phyloP scores from a whole-genome alignment of 2,888 invertebrate species.

The Apodemia zela region DNA sequence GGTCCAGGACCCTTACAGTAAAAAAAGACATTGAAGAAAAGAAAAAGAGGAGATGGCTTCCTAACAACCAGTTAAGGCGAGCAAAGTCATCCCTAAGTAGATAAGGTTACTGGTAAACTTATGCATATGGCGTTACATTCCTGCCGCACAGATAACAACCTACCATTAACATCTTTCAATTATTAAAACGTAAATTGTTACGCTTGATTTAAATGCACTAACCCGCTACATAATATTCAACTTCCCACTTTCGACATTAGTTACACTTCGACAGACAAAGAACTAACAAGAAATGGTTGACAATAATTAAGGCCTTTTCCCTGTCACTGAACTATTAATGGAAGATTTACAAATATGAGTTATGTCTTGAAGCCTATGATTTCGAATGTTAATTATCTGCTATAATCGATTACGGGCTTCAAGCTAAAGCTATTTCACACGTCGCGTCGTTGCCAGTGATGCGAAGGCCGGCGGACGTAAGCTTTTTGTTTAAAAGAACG shows the following conservation, averaged over 20 bases:
- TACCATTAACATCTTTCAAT: too few relatives aligned
- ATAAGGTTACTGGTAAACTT: too few relatives aligned
- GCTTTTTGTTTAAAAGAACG: conserved; percentile 33
- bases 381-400: conserved; percentile 1
- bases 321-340: conserved; percentile 2
- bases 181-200: too few relatives aligned
- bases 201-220: too few relatives aligned
- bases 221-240: neutral
- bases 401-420: conserved; percentile 18
- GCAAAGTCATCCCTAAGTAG: too few relatives aligned
- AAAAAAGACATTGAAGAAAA: too few relatives aligned
- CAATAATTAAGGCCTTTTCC: neutral
- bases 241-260: conserved; percentile 8
- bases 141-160: too few relatives aligned
- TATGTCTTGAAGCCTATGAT: conserved; percentile 9
- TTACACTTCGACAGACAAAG: neutral
- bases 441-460: conserved; percentile 40
- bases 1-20: too few relatives aligned
- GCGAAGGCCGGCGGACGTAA: conserved; percentile 48
- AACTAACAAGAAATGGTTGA: neutral
- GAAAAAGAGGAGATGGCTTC: too few relatives aligned
- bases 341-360: neutral
- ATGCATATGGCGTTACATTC: too few relatives aligned
- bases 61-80: too few relatives aligned
- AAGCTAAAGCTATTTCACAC: conserved; percentile 39